These are phyloP conservation scores for Varroa destructor DNA, from an alignment of 1,140 invertebrate species.

Conservation along the genomic window DNA sequence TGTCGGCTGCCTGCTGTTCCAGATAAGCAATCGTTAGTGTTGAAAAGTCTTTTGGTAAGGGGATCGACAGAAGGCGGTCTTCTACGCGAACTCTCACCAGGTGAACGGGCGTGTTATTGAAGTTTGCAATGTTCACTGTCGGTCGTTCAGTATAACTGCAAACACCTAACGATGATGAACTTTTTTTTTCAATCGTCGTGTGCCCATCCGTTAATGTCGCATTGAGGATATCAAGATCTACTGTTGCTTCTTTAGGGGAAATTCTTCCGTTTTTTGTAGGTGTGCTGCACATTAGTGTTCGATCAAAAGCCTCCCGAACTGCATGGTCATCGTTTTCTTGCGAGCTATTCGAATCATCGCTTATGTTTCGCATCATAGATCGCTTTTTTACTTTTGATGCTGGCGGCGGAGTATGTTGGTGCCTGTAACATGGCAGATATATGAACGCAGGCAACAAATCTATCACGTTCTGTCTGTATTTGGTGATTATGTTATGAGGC, in stretches of 20 bases:
- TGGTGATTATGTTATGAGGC: too few species aligned
- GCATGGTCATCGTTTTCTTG: background rate
- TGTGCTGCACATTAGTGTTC: constrained; percentile 19
- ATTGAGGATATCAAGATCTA: background rate
- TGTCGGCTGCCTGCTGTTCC: constrained; percentile 8
- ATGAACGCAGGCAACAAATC: too few species aligned
- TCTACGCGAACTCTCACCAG: constrained; percentile 17
- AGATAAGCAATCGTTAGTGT: background rate
- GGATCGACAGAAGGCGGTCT: constrained; percentile 15
- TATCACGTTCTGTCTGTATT: too few species aligned
- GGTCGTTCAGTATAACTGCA: background rate
- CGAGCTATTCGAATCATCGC: constrained; percentile 4
- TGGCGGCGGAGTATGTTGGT: too few species aligned
- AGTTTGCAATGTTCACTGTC: background rate
- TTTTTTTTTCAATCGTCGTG: background rate
- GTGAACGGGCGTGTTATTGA: background rate
- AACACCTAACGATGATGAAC: too few species aligned
- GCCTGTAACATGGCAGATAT: too few species aligned
- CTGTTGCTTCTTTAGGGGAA: background rate
- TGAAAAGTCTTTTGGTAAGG: background rate
- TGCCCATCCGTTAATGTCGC: background rate
- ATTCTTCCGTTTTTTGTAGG: background rate
- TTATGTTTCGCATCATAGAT: constrained; percentile 15
- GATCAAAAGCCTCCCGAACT: constrained; percentile 1
- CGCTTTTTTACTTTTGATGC: background rate